Evolutionary conservation across 2,888 invertebrate genomes (phyloP).

Genomic region (Tetranychus truncatus): DNA sequence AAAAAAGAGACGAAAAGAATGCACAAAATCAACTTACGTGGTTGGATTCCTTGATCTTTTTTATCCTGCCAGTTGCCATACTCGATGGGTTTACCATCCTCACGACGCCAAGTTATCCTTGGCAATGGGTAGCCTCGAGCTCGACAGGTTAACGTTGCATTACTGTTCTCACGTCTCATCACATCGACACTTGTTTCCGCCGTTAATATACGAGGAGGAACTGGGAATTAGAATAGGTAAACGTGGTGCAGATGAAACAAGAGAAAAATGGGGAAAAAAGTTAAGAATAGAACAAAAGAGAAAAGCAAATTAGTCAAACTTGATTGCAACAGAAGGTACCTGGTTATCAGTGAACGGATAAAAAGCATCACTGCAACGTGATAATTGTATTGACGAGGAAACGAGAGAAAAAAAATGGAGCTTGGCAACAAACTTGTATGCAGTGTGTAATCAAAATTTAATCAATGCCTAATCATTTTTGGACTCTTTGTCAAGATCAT

Average conservation of each 20-base stretch:
- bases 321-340: no score
- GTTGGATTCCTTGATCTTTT: slow-evolving; percentile 23
- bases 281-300: neutral
- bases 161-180: slow-evolving; percentile 78
- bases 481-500: neutral
- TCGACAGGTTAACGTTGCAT: slow-evolving; percentile 73
- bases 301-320: no score
- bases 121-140: slow-evolving; percentile 78
- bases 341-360: no score
- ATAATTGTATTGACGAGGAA: neutral
- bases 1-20: neutral
- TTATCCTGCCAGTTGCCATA: slow-evolving; percentile 53
- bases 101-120: slow-evolving; percentile 77
- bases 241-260: neutral
- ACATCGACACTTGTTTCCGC: slow-evolving; percentile 75
- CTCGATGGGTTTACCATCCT: slow-evolving; percentile 68
- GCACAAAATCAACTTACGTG: slow-evolving; percentile 14
- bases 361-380: neutral
- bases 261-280: neutral
- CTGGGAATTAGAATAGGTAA: slow-evolving; percentile 38
- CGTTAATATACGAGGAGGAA: slow-evolving; percentile 81
- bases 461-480: neutral
- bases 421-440: neutral
- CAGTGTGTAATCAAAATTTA: neutral
- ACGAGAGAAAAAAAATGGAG: neutral